Evolutionary conservation across 2,888 invertebrate species (phyloP), one percentile per base, ranked within the genome.

Genomic region (Drosophila macrospina): DNA sequence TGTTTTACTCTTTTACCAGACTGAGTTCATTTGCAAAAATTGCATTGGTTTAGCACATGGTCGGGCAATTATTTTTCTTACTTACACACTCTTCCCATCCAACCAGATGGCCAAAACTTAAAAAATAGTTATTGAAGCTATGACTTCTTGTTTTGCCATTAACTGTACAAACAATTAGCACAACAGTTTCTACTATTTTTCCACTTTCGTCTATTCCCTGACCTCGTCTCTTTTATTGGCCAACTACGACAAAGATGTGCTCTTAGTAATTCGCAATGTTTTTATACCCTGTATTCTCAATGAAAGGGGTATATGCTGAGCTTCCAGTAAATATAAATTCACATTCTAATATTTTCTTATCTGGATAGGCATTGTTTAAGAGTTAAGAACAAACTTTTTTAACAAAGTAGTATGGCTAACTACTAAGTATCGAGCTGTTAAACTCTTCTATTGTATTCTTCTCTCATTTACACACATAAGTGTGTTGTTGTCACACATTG

Each of bases 1-100:
- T 28, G 28, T 6, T 28, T 28, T 8, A 20, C 15, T 37, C 15
- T 16, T 39, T 16, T 10, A 44, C 20, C 10, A 32, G 16, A 32
- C 13, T 15, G 15, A 41, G 4, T 50, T 70, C 61, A 69, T 51
- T 81, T 59, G 69, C 54, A 51, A 68, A 73, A 64, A 78, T 62
- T 68, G 61, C 68, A 78, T 66, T 80, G 62, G 24, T 45, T 44
- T 47, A 28, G 39, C 44, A 55, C 62, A 37, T 41, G 59, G 10
- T 54, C 32, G n/a, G 41, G 15, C 62, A 42, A 63, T 47, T 67
- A 69, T 80, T 84, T 68, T 54, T 69, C 67, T 78, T 54, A 50
- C 20, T 45, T n/a, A 20, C 7, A 3, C 20, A 20, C 20, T 20
- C 3, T 20, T 20, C 20, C 20, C 20, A 20, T 20, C 20, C 20